Conservation (phyloP, 2,113 vertebrate genomes). For the Chloropsis hardwickii region DNA sequence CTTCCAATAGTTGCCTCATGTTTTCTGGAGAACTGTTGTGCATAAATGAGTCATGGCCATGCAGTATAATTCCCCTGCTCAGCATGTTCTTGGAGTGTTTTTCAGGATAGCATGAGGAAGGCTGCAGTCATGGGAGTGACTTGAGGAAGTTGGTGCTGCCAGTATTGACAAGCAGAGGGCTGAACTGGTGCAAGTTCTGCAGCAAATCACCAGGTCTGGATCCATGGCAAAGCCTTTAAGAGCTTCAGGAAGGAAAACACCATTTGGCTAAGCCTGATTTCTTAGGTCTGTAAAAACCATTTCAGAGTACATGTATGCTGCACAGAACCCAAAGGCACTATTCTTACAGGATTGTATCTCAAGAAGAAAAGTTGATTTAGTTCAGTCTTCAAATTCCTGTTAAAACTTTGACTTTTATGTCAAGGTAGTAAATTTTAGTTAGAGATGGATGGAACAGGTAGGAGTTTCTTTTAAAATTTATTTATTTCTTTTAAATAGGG, state of each 20-base stretch:
- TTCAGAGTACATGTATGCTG: background rate
- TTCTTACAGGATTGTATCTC: background rate
- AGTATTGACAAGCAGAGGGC: background rate
- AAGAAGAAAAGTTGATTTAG: background rate
- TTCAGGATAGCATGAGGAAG: background rate
- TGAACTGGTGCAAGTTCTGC: background rate
- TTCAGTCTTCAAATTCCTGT: background rate
- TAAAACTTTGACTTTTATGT: background rate
- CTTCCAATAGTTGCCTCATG: background rate
- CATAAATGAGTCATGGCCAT: background rate
- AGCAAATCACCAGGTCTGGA: fast-evolving
- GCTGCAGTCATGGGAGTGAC: background rate
- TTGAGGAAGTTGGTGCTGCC: background rate
- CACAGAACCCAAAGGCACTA: background rate
- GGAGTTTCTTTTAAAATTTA: background rate
- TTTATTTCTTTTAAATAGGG: background rate
- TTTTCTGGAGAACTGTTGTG: background rate
- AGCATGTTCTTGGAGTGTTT: background rate
- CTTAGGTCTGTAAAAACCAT: background rate
- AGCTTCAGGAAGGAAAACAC: background rate
- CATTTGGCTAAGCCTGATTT: background rate
- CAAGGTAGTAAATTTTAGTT: background rate
- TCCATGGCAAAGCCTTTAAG: background rate
- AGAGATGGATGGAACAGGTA: background rate
- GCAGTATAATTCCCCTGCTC: background rate